Evolutionary conservation across 2,113 vertebrate species (phyloP).

Genomic region (Petaurus breviceps): DNA sequence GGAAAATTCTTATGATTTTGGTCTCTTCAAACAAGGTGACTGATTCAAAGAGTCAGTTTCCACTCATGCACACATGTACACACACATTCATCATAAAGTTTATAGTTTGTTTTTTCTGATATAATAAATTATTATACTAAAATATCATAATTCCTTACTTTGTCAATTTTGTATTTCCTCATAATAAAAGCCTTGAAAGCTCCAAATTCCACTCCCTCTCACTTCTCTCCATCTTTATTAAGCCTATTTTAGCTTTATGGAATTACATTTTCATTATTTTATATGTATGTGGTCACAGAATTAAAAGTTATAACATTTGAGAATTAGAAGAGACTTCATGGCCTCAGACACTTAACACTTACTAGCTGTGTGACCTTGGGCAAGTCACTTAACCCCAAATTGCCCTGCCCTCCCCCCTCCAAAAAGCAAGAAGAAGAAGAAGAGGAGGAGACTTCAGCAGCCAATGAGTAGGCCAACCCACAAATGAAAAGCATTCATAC

Average conservation of each 20-base stretch:
- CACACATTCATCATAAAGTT: not conserved
- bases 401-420: too few species aligned
- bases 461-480: not conserved
- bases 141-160: conserved; percentile 23
- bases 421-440: too few species aligned
- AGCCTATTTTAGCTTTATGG: not conserved
- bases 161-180: not conserved
- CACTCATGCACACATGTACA: not conserved
- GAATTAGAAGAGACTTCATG: not conserved
- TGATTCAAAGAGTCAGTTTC: not conserved
- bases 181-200: conserved; percentile 27
- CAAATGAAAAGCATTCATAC: not conserved
- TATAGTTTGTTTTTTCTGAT: not conserved
- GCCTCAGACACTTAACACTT: too few species aligned
- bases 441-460: too few species aligned
- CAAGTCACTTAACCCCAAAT: too few species aligned
- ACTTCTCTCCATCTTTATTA: not conserved
- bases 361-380: too few species aligned
- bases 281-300: not conserved
- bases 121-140: conserved; percentile 10
- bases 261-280: not conserved
- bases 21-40: not conserved
- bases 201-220: conserved; percentile 1
- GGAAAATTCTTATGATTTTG: not conserved
- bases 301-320: not conserved